Conservation (phyloP, 2,888 invertebrate genomes). For the Tetramorium bicarinatum region DNA sequence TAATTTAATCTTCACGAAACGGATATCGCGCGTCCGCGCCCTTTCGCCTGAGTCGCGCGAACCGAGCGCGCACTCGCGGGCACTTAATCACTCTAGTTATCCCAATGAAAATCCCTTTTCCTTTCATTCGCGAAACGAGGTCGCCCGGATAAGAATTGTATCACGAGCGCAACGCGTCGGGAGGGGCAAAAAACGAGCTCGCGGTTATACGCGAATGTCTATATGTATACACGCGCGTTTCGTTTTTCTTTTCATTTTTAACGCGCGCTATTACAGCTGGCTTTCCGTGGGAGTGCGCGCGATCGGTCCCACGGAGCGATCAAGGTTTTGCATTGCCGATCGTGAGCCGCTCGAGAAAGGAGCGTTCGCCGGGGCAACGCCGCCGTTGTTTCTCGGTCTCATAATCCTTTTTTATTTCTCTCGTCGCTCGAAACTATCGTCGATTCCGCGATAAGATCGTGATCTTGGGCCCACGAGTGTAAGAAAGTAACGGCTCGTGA, state of each 20-base stretch:
- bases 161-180: constrained; percentile 9
- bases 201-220: constrained; percentile 65
- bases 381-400: constrained; percentile 17
- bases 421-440: constrained; percentile 53
- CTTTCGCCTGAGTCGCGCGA: neutral
- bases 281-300: constrained; percentile 81
- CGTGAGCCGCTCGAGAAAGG: constrained; percentile 70
- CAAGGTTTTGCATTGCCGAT: constrained; percentile 81
- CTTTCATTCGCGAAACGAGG: constrained; percentile 43
- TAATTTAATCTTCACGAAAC: neutral
- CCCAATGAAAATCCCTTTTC: constrained; percentile 43
- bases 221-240: constrained; percentile 52
- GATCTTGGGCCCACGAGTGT: constrained; percentile 34
- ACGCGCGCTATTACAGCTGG: constrained; percentile 74
- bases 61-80: neutral
- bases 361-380: constrained; percentile 33
- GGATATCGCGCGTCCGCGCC: neutral
- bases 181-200: constrained; percentile 9
- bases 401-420: constrained; percentile 46
- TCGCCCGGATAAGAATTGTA: constrained; percentile 48
- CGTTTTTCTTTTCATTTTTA: constrained; percentile 64
- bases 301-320: constrained; percentile 83
- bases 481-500: constrained; percentile 41
- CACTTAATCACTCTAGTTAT: constrained; percentile 3
- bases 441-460: constrained; percentile 67